phyloP scores from a whole-genome alignment of 2,113 vertebrate genomes.

The Rhinoderma darwinii region DNA sequence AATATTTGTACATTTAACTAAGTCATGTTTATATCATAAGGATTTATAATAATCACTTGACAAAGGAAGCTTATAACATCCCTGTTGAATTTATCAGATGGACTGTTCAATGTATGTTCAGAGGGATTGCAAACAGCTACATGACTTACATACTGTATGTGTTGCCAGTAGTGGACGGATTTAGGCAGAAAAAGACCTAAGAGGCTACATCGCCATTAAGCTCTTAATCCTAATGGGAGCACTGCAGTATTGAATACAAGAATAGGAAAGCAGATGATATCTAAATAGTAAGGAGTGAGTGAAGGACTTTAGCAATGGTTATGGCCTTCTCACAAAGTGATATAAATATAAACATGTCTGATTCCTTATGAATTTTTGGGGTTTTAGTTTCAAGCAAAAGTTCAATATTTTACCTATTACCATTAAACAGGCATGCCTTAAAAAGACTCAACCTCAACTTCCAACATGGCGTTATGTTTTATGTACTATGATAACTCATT shows the following conservation, averaged over 20 bases:
- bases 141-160: background rate
- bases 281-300: background rate
- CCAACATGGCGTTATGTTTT: too few species aligned
- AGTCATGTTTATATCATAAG: background rate
- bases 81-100: background rate
- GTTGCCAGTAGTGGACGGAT: background rate
- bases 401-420: background rate
- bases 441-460: background rate
- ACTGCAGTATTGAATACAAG: background rate
- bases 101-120: background rate
- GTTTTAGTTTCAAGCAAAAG: background rate
- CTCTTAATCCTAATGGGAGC: slow-evolving; percentile 3
- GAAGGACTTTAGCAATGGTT: background rate
- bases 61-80: background rate
- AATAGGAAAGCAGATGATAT: background rate
- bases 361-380: background rate
- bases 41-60: background rate
- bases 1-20: background rate
- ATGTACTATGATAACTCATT: background rate
- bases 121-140: background rate
- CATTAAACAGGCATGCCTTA: background rate
- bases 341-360: background rate
- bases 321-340: background rate
- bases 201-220: background rate
- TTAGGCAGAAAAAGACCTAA: background rate